A percentile compares a stretch with the other conserved stretches of the same genome.
Evolutionary conservation across 1,140 invertebrate species (phyloP).

Genomic region (Meteorus sp.): DNA sequence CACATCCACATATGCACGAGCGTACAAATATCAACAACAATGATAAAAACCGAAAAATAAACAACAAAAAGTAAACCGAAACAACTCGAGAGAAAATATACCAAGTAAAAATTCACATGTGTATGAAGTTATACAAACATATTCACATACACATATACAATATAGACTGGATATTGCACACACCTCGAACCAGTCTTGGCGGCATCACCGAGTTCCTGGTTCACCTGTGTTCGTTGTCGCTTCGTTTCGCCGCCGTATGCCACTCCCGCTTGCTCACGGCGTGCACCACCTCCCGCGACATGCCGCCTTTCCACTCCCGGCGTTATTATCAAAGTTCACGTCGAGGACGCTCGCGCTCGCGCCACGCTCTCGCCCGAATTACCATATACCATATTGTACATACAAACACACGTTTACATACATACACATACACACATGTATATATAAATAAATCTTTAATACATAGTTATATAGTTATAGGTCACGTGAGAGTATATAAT

Average conservation of each 20-base stretch:
- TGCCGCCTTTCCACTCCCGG: conserved; percentile 50
- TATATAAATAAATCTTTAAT: too few relatives aligned
- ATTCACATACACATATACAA: neutral
- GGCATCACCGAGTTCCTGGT: conserved; percentile 49
- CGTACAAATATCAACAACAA: too few relatives aligned
- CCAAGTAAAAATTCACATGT: too few relatives aligned
- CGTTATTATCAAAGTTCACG: conserved; percentile 57
- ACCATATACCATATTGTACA: conserved; percentile 42
- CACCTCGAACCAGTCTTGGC: neutral
- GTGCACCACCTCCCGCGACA: conserved; percentile 49
- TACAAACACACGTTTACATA: too few relatives aligned
- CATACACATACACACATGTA: too few relatives aligned
- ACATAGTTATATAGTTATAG: too few relatives aligned
- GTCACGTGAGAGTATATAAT: conserved; percentile 19
- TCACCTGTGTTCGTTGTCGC: conserved; percentile 47
- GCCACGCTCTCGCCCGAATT: conserved; percentile 40
- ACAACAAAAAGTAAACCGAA: too few relatives aligned
- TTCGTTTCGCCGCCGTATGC: conserved; percentile 44
- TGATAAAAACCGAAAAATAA: too few relatives aligned
- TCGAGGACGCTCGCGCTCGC: conserved; percentile 42
- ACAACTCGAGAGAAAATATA: too few relatives aligned
- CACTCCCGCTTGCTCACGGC: conserved; percentile 47
- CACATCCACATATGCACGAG: too few relatives aligned
- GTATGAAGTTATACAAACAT: too few relatives aligned
- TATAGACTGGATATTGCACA: neutral